A percentile compares a stretch with the other conserved stretches of the same genome.
These are phyloP conservation scores for Platysteira castanea DNA, from an alignment of 2,113 vertebrate species.

Conservation along the genomic window DNA sequence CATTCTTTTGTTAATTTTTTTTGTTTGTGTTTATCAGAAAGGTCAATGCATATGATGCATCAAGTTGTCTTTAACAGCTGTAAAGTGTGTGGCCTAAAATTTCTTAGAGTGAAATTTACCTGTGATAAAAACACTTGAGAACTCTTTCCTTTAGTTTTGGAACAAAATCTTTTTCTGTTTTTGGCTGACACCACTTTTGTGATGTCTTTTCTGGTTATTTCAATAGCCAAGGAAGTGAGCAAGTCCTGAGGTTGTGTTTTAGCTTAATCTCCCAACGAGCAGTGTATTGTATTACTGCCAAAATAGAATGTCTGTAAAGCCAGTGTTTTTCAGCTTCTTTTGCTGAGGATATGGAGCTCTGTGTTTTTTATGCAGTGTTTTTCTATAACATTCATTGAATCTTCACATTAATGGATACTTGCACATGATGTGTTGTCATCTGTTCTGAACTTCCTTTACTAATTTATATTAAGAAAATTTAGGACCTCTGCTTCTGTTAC, in stretches of 20 bases:
- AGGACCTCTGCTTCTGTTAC: neutral
- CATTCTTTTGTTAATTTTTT: neutral
- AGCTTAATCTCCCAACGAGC: neutral
- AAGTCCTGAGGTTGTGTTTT: neutral
- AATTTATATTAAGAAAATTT: neutral
- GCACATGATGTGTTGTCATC: neutral
- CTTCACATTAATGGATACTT: neutral
- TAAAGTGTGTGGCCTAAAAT: neutral
- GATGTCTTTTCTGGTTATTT: neutral
- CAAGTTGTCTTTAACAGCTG: neutral
- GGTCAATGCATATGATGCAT: neutral
- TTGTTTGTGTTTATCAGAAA: neutral
- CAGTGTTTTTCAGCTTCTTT: neutral
- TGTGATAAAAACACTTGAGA: neutral
- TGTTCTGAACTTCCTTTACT: neutral
- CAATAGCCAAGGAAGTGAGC: neutral
- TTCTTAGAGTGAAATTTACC: neutral
- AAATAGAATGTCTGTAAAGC: neutral
- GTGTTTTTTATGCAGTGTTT: neutral
- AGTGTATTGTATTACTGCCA: neutral
- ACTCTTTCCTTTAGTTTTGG: neutral
- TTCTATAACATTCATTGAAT: neutral
- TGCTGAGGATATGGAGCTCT: neutral
- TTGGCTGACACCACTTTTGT: neutral
- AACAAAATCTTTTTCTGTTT: neutral